Conservation (phyloP, 2,113 vertebrate genomes). For the Solea solea region DNA sequence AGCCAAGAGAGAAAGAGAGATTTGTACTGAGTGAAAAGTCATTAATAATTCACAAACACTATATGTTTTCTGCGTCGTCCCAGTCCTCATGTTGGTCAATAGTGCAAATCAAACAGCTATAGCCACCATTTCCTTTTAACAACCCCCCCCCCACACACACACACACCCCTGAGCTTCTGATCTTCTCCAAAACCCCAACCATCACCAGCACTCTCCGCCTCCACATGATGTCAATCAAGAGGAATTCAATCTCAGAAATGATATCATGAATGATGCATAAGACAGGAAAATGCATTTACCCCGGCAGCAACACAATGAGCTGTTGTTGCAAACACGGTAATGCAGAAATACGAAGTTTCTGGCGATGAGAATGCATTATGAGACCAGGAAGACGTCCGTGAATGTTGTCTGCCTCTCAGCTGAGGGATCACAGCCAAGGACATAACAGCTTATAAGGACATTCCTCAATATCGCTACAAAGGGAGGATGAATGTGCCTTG, state of each 20-base stretch:
- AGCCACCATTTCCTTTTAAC: conserved; percentile 40
- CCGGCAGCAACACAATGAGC: conserved; percentile 72
- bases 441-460: conserved; percentile 54
- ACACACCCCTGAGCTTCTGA: neutral
- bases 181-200: conserved; percentile 30
- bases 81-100: conserved; percentile 30
- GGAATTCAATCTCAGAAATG: conserved; percentile 78
- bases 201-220: conserved; percentile 43
- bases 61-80: conserved; percentile 10
- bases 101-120: conserved; percentile 43
- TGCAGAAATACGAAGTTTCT: conserved; percentile 73
- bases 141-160: neutral
- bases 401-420: conserved; percentile 53
- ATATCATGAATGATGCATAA: conserved; percentile 81
- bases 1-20: neutral
- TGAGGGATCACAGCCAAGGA: conserved; percentile 42
- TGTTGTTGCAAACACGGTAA: conserved; percentile 74
- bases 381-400: conserved; percentile 59
- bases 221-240: conserved; percentile 72
- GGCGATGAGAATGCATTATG: conserved; percentile 69
- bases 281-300: conserved; percentile 73
- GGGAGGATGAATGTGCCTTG: conserved; percentile 30
- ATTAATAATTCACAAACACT: conserved; percentile 22
- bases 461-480: conserved; percentile 51
- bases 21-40: conserved; percentile 10